Evolutionary conservation across 2,113 vertebrate species (phyloP), one percentile per base, ranked within the genome.

Genomic region (Cololabis saira): DNA sequence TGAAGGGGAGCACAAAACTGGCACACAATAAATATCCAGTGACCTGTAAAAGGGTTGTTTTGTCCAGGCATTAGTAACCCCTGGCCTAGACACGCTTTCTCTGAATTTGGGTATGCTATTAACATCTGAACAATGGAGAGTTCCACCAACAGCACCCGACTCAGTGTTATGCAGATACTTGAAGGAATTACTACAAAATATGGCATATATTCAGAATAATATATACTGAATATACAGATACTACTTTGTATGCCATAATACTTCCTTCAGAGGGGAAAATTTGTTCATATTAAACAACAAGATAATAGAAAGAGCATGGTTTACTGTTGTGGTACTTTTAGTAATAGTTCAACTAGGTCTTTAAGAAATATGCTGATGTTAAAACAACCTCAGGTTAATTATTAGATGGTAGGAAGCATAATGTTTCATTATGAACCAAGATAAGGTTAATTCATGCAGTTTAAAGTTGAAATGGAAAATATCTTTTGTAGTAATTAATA

Each of bases 11-110:
- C 16, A 59, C 17, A 59, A 59, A 70, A 8, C 52, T 67, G 56
- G 48, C 62, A 53, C 81, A 62, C 43, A 69, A 61, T 80, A 24
- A 52, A 61, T 78, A 61, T 56, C 73, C 78, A 83, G 56, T 91
- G 89, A 90, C 85, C 89, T 84, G 86, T 84, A 84, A 76, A 88
- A 78, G 80, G 56, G 50, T 57, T 66, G 81, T 71, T 84, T 87
- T 82, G 85, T 48, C 37, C 59, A 67, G 2, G 69, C 78, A 72
- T 81, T 83, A 74, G 75, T 76, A 74, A 87, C 75, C 81, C 75
- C 17, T 22, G 68, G 71, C 73, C 78, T 17, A 86, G 83, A 89
- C 89, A 85, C 67, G 71, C 86, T 89, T 82, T 80, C 77, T 71
- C 77, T 76, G 82, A 80, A 81, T 80, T 73, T 41, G 58, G 71